These are phyloP conservation scores for Urocitellus parryii DNA, from an alignment of 2,113 vertebrate species.

Conservation along the genomic window DNA sequence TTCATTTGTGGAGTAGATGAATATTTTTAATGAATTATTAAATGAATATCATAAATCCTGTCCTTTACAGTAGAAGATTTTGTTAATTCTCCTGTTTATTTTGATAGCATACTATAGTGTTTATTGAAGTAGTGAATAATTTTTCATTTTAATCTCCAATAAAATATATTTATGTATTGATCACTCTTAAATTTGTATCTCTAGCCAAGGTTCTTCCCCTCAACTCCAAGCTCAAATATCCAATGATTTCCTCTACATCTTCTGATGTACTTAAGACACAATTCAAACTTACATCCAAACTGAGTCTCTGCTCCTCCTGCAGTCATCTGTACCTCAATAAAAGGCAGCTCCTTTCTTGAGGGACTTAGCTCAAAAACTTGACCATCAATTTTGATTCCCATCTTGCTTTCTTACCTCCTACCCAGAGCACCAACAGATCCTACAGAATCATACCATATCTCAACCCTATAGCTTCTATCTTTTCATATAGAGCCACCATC, in stretches of 20 bases:
- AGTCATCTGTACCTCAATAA: not conserved
- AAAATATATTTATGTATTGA: not conserved
- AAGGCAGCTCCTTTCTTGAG: not conserved
- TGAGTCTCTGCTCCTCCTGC: not conserved
- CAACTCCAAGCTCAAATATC: not conserved
- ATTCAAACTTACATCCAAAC: not conserved
- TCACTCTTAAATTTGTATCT: not conserved
- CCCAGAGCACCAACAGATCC: not conserved
- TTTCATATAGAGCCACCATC: not conserved
- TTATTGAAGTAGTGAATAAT: not conserved
- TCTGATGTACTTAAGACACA: not conserved
- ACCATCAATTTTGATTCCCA: not conserved
- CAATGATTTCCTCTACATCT: not conserved
- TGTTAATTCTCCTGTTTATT: not conserved
- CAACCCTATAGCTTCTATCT: not conserved
- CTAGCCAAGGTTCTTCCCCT: not conserved
- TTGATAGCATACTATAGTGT: not conserved
- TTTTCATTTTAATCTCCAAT: not conserved
- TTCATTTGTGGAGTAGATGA: not conserved
- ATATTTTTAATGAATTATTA: not conserved
- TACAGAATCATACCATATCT: not conserved
- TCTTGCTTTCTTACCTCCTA: not conserved
- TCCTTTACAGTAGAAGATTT: not conserved
- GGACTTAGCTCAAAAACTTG: not conserved
- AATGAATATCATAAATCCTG: not conserved